Percentiles rank a stretch among this genome's conserved stretches.
Conservation (phyloP, 2,113 vertebrate genomes). For the Gymnorhina tibicen region DNA sequence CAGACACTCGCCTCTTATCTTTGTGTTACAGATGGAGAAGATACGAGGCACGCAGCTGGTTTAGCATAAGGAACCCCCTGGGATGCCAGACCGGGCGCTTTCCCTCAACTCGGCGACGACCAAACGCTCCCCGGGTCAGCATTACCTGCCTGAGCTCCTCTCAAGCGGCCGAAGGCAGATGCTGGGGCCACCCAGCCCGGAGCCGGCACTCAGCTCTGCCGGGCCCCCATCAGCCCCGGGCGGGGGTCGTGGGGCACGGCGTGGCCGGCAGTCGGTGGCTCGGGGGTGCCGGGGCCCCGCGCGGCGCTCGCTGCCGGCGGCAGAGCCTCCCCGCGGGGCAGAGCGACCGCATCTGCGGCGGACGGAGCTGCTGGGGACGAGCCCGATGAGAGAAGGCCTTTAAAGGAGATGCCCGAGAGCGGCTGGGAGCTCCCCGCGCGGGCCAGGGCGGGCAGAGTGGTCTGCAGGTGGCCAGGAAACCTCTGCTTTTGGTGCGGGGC, state of each 20-base stretch:
- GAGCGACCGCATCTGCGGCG: neutral
- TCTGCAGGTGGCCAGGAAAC: neutral
- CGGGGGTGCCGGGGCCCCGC: neutral
- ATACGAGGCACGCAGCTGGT: neutral
- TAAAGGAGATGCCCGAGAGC: constrained; percentile 38
- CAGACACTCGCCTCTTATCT: neutral
- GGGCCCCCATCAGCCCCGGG: neutral
- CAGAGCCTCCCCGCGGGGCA: neutral
- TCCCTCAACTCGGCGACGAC: neutral
- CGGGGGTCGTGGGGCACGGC: fast-evolving
- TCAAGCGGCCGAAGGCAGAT: neutral
- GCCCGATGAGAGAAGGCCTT: constrained; percentile 22
- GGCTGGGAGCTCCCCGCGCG: neutral
- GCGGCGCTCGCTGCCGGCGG: neutral
- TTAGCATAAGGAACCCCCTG: neutral
- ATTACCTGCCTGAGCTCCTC: constrained; percentile 18
- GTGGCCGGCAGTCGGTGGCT: neutral
- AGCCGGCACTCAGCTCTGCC: fast-evolving
- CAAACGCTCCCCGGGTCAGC: neutral
- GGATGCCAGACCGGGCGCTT: neutral
- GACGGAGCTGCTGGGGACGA: neutral
- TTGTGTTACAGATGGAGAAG: neutral
- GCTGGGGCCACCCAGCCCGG: neutral
- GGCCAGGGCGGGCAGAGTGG: neutral
- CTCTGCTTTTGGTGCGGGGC: neutral